These are phyloP conservation scores for Tetheella fluctuosa DNA, from an alignment of 2,888 invertebrate species.

Conservation along the genomic window DNA sequence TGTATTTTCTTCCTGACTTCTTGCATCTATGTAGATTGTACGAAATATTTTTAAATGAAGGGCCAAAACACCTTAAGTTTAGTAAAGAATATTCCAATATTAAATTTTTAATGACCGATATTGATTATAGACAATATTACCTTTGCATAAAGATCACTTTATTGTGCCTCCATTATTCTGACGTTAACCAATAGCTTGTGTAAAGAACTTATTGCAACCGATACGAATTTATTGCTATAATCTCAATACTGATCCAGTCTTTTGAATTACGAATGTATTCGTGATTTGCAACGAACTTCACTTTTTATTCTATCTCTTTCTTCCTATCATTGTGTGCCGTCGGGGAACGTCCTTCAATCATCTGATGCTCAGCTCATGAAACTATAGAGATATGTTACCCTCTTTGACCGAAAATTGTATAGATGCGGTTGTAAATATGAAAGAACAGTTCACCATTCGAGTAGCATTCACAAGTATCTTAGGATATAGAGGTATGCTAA, in stretches of 20 bases:
- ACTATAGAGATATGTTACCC: background rate
- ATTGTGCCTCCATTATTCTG: background rate
- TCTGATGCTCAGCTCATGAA: slow-evolving; percentile 23
- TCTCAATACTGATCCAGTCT: slow-evolving; percentile 8
- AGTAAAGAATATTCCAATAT: no score
- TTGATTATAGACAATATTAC: background rate
- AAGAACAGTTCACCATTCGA: no score
- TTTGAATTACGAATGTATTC: slow-evolving; percentile 5
- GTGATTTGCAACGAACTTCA: slow-evolving; percentile 28
- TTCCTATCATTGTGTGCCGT: slow-evolving; percentile 16
- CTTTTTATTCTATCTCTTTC: slow-evolving; percentile 27
- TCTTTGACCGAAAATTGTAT: no score
- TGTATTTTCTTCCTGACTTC: no score
- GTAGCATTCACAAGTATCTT: no score
- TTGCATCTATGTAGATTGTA: no score
- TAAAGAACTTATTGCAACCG: background rate
- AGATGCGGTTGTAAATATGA: no score
- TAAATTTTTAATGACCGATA: background rate
- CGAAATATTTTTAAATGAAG: no score
- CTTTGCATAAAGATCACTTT: background rate
- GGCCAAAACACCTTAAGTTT: no score
- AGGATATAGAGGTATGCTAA: no score
- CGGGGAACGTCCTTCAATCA: slow-evolving; percentile 58
- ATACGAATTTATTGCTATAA: slow-evolving; percentile 8
- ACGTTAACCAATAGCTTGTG: background rate